Evolutionary conservation across 2,888 invertebrate species (phyloP), one percentile per base, ranked within the genome.

Genomic region (Acleris sparsana): DNA sequence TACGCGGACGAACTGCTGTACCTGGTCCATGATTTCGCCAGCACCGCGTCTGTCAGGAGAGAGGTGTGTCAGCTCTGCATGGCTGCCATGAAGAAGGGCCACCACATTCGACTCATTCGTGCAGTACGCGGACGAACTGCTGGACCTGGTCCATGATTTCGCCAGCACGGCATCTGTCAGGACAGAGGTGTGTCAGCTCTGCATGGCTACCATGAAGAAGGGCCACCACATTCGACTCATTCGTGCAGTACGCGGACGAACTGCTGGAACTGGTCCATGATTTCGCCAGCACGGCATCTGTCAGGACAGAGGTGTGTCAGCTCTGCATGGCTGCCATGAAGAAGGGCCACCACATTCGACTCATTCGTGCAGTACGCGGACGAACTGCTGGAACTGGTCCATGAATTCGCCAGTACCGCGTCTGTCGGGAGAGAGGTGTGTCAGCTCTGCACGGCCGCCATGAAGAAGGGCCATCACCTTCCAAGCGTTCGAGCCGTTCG

Each of bases 1-100:
- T 96, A 97, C 81, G 94, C 97, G 0, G 97, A 97, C 74, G 97
- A 98, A 81, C 94, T 98, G 46, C 91, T 98, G 59, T 97, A 98
- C 80, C 85, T 97, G 59, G 94, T 98, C 43, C 96, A 97, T 72
- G 97, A 97, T 76, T 95, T 96, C 55, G 95, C 96, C 0, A 96
- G 95, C 63, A 95, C 96, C 0, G 95, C 94, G 0, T 93, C 94
- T 58, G 94, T 96, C 0, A 94, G 94, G 63, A 93, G 94, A 2
- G 95, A 95, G 89, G 94, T 94, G 20, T 2, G 20, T 20, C 5
- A 92, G 60, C 77, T 92, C 1, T 86, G 86, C 57, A 76, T 93
- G 0, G 93, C 94, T 0, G 92, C 93, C 1, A 88, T 92, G 84
- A 77, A 91, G 69, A 94, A 94, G 72, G 94, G 94, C 59, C 97